Evolutionary conservation across 2,113 vertebrate genomes (phyloP), one percentile per base, ranked within the genome.

Genomic region (Leucosticte australis): DNA sequence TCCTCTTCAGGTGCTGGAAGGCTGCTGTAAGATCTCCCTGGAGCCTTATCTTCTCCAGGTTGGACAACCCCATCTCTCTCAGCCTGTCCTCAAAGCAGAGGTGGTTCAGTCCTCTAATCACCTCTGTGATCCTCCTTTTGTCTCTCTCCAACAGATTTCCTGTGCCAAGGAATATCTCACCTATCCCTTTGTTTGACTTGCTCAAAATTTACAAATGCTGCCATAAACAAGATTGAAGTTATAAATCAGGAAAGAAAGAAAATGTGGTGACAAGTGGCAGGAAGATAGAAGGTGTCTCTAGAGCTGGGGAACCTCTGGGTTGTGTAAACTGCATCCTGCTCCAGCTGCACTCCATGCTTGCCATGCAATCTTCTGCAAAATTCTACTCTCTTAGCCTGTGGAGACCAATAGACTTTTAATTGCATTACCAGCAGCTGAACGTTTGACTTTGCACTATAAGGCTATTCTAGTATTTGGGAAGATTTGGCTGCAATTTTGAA

Each of bases 401-500:
- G 49, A 91, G 63, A 82, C 56, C 60, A 60, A 41, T 10, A 64
- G 35, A 33, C 31, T 82, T 83, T 28, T 46, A 87, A 89, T 17
- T 71, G 24, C 57, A 60, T 84, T 60, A 46, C n/a, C 49, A 64
- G 86, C 1, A 3, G 23, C 5, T 55, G 79, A 85, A 46, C 2
- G 5, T 33, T 80, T 89, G 39, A 24, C 53, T 94, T 67, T 68
- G 57, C 10, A 26, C 26, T 79, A 1, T 22, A 47, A 47, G 37
- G 13, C 13, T 75, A 44, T 12, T 75, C 63, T 21, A 67, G 15
- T 23, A 44, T 68, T 95, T 95, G 60, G 24, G 60, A 71, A 71
- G 71, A 55, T 87, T 73, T 85, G 62, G 21, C 42, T 69, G 63
- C 55, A 31, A 44, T 92, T 95, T 79, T 94, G 89, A 91, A 95